phyloP scores from a whole-genome alignment of 2,113 vertebrate species.

The Urocolius indicus region DNA sequence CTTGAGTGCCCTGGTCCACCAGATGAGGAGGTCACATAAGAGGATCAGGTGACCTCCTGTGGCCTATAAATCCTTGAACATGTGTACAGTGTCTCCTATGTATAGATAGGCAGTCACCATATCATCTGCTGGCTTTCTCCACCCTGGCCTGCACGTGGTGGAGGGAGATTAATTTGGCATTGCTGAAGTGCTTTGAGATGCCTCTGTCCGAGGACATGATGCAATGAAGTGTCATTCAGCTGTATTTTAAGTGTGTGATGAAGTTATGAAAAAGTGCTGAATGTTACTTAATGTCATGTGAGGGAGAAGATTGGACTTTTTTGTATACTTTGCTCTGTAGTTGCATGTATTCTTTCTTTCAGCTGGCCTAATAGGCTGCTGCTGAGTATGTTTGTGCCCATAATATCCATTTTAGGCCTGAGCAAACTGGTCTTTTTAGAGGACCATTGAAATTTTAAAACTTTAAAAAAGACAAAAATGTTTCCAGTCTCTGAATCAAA shows the following conservation, averaged over 20 bases:
- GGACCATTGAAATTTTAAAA: background rate
- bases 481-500: background rate
- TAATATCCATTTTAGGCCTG: background rate
- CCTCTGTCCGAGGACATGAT: background rate
- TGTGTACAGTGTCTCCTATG: background rate
- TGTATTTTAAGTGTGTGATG: background rate
- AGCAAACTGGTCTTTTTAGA: background rate
- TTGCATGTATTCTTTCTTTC: background rate
- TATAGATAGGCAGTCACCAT: background rate
- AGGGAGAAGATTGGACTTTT: background rate
- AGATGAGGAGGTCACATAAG: background rate
- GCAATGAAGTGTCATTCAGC: background rate
- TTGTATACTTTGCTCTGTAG: background rate
- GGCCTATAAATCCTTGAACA: background rate
- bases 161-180: background rate
- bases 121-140: background rate
- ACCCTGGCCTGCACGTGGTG: fast-evolving
- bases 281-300: background rate
- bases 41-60: background rate
- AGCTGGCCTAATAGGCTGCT: background rate
- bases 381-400: background rate
- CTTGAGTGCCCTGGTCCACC: background rate
- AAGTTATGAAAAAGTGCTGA: background rate
- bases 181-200: background rate
- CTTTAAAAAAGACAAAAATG: background rate